phyloP scores from a whole-genome alignment of 2,113 vertebrate species.

The Gracilinanus agilis region DNA sequence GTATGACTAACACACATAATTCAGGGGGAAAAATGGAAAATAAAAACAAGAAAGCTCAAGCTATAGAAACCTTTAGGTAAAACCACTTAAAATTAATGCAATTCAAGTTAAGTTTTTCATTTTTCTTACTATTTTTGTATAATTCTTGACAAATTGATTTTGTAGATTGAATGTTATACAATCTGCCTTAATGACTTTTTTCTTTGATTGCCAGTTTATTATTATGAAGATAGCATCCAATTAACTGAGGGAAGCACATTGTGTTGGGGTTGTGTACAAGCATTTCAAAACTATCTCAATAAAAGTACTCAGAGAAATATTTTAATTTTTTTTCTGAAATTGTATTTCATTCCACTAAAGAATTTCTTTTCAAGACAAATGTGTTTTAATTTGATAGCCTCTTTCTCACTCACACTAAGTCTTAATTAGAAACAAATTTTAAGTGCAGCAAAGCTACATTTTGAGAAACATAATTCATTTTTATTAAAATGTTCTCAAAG shows the following conservation, averaged over 20 bases:
- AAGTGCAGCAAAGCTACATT: neutral
- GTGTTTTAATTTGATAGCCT: neutral
- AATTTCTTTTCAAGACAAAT: constrained; percentile 40
- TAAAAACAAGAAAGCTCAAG: neutral
- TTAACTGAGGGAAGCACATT: neutral
- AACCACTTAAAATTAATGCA: neutral
- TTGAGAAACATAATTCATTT: constrained; percentile 41
- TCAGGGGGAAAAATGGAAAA: neutral
- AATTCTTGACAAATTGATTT: neutral
- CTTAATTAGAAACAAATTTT: neutral
- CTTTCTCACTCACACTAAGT: neutral
- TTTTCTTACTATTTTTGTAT: neutral
- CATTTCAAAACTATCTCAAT: neutral
- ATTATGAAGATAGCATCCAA: neutral
- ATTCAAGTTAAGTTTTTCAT: neutral
- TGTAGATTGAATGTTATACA: neutral
- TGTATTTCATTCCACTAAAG: neutral
- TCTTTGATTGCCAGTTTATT: neutral
- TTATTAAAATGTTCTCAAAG: constrained; percentile 45
- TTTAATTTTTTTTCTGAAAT: neutral
- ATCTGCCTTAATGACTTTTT: neutral
- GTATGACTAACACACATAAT: neutral
- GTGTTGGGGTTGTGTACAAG: constrained; percentile 12
- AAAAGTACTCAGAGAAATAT: neutral
- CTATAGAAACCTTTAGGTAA: neutral